Evolutionary conservation across 2,888 invertebrate genomes (phyloP), one percentile per base, ranked within the genome.

Genomic region (Adineta ricciae): DNA sequence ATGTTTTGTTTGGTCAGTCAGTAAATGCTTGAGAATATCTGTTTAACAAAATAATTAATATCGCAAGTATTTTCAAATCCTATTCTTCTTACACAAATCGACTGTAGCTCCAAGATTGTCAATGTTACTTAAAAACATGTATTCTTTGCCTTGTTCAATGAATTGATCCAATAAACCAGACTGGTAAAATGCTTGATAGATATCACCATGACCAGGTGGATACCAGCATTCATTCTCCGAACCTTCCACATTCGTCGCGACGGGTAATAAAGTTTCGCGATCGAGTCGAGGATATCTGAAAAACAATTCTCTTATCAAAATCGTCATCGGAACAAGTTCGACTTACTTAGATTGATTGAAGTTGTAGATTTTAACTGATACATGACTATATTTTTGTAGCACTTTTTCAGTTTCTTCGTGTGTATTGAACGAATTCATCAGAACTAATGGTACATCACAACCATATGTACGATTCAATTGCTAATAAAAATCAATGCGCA

Each of bases 351-450:
- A 97, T 92, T 99, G 99, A 91, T 96, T 96, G 92, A 99, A 99
- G 0, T 97, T 96, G 91, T 94, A 94, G 87, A 99, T 97, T 90
- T 95, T 94, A 86, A 98, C 94, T 90, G 95, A 94, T 86, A 91
- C 93, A 21, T 96, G 95, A 64, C 88, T 88, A 92, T 99, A 99
- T 91, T 98, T 98, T 88, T 95, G 93, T 87, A 98, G 94, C 54
- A 92, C 94, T 91, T 96, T 96, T 91, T 95, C 94, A 0, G 99
- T 99, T 90, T 99, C 99, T 88, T 96, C 96, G 89, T 98, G 96
- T 0, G 99, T 99, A 91, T 99, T 99, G 92, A 99, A 99, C 0
- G 98, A 99, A 92, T 99, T 97, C 99, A 99, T 99, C 87, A 99
- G 92, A 54, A 99, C 96, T 83, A 99, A 92, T 0, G 99, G 99